Conservation (phyloP, 1,140 invertebrate genomes). For the Eumaeus atala region DNA sequence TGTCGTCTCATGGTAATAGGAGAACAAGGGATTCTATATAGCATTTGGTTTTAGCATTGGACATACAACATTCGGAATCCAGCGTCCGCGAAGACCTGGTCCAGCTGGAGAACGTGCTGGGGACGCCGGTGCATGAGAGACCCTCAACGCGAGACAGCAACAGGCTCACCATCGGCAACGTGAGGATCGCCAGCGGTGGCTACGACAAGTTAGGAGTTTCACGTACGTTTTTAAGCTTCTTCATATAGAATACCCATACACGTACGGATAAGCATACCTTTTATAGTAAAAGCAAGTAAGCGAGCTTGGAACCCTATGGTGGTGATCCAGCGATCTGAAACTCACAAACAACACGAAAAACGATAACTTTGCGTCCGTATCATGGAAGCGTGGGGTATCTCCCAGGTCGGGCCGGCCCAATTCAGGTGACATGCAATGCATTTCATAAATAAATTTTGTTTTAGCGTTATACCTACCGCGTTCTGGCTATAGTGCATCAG, state of each 20-base stretch:
- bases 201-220: conserved; percentile 3
- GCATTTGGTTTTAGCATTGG: conserved; percentile 37
- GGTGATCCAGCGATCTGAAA: too few relatives aligned
- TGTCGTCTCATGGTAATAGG: too few relatives aligned
- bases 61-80: conserved; percentile 56
- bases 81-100: conserved; percentile 61
- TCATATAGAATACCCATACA: too few relatives aligned
- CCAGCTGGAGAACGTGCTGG: conserved; percentile 44
- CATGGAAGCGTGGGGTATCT: too few relatives aligned
- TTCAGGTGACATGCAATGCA: too few relatives aligned
- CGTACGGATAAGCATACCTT: too few relatives aligned
- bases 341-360: too few relatives aligned
- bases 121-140: conserved; percentile 38
- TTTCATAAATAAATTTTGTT: neutral
- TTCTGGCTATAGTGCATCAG: conserved; percentile 58
- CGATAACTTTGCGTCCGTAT: too few relatives aligned
- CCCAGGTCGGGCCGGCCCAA: too few relatives aligned
- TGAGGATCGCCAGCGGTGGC: neutral
- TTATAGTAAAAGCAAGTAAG: too few relatives aligned
- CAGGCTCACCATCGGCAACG: neutral
- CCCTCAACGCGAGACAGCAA: conserved; percentile 18
- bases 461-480: conserved; percentile 52
- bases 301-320: too few relatives aligned
- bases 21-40: too few relatives aligned
- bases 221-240: neutral